Conservation (phyloP, 2,113 vertebrate species). For the Dasyornis broadbenti region DNA sequence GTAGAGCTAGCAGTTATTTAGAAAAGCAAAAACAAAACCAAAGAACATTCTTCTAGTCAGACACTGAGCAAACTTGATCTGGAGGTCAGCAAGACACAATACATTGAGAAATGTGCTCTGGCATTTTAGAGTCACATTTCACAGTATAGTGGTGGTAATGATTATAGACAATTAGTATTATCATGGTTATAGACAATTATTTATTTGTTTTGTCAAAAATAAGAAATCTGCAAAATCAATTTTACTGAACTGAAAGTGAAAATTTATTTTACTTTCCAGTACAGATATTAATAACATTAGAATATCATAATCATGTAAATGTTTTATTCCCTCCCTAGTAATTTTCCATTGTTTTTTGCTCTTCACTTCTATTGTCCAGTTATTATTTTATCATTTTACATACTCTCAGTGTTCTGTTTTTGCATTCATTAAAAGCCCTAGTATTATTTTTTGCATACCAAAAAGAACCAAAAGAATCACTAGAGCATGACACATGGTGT, state of each 20-base stretch:
- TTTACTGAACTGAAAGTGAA: neutral
- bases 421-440: neutral
- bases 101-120: neutral
- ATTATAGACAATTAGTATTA: too few relatives aligned
- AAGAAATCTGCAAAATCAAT: neutral
- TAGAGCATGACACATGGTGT: neutral
- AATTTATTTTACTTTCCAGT: neutral
- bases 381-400: neutral
- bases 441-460: neutral
- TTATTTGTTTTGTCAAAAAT: neutral
- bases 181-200: neutral
- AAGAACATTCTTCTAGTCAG: neutral
- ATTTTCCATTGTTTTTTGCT: neutral
- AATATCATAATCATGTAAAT: neutral
- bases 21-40: conserved; percentile 8
- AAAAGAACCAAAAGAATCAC: neutral
- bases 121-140: neutral
- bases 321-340: neutral
- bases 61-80: conserved; percentile 5
- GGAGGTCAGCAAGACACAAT: neutral
- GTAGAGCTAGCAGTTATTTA: conserved; percentile 16
- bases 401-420: neutral
- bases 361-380: neutral
- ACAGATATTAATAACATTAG: neutral
- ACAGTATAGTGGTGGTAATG: neutral